Conservation (phyloP, 2,113 vertebrate species). For the Macaca fascicularis region DNA sequence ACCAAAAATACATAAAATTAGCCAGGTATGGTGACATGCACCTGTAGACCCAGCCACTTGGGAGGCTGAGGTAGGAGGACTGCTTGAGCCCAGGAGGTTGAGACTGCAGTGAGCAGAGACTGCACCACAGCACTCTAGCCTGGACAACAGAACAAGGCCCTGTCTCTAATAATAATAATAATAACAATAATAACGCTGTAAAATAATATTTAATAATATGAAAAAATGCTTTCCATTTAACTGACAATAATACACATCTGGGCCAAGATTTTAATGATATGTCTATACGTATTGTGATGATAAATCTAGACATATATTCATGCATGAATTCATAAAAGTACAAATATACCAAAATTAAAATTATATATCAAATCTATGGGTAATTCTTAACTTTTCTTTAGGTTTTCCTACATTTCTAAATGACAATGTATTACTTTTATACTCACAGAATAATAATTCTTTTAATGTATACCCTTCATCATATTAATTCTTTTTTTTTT, state of each 20-base stretch:
- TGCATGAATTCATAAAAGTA: not conserved
- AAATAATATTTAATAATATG: not conserved
- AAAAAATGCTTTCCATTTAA: slow-evolving; percentile 21
- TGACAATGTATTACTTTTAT: slow-evolving; percentile 16
- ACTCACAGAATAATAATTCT: not conserved
- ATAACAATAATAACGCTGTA: not conserved
- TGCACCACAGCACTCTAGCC: too few relatives aligned
- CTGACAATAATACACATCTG: slow-evolving; percentile 4
- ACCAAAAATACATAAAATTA: too few relatives aligned
- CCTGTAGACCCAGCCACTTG: too few relatives aligned
- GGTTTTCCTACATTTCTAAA: slow-evolving; percentile 5
- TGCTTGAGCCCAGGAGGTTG: too few relatives aligned
- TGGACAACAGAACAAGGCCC: too few relatives aligned
- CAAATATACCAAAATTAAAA: not conserved
- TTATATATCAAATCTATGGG: not conserved
- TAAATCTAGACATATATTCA: not conserved
- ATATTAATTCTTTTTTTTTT: not conserved
- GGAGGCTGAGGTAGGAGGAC: too few relatives aligned
- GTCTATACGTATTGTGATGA: not conserved
- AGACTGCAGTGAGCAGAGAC: too few relatives aligned
- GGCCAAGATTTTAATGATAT: not conserved
- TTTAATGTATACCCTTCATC: not conserved
- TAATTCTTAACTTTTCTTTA: not conserved
- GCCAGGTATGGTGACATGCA: too few relatives aligned
- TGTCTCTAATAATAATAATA: too few relatives aligned